A percentile compares a stretch with the other conserved stretches of the same genome.
phyloP scores from a whole-genome alignment of 2,113 vertebrate species.

The Columba livia region DNA sequence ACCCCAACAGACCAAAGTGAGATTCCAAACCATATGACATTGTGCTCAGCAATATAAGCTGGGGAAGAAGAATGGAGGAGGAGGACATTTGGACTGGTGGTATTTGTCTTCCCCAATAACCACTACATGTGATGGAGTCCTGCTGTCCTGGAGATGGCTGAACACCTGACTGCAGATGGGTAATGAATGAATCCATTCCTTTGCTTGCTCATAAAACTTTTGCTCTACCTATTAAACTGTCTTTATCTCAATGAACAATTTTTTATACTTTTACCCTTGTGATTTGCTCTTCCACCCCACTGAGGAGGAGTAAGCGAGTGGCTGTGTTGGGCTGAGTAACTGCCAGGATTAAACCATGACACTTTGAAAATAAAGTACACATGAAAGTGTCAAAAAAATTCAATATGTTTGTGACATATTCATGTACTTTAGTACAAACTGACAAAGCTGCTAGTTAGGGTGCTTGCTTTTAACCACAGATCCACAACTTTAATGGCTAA shows the following conservation, averaged over 20 bases:
- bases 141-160: not conserved
- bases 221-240: not conserved
- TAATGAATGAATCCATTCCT: not conserved
- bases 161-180: accelerated
- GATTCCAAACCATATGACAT: not conserved
- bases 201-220: accelerated
- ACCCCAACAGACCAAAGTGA: not conserved
- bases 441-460: not conserved
- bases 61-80: not conserved
- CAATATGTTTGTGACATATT: not conserved
- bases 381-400: not conserved
- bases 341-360: not conserved
- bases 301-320: accelerated
- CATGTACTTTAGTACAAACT: not conserved
- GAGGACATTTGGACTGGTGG: not conserved
- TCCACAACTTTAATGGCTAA: not conserved
- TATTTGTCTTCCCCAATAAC: not conserved
- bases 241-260: not conserved
- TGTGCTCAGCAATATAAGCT: not conserved
- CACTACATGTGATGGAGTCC: accelerated
- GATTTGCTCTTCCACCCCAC: not conserved
- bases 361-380: not conserved
- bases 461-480: not conserved
- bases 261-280: not conserved
- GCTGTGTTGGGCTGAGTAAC: not conserved